Percentiles rank a stretch among this genome's conserved stretches.
These are phyloP conservation scores for Menidia beryllina DNA, from an alignment of 2,113 vertebrate genomes.

Conservation along the genomic window DNA sequence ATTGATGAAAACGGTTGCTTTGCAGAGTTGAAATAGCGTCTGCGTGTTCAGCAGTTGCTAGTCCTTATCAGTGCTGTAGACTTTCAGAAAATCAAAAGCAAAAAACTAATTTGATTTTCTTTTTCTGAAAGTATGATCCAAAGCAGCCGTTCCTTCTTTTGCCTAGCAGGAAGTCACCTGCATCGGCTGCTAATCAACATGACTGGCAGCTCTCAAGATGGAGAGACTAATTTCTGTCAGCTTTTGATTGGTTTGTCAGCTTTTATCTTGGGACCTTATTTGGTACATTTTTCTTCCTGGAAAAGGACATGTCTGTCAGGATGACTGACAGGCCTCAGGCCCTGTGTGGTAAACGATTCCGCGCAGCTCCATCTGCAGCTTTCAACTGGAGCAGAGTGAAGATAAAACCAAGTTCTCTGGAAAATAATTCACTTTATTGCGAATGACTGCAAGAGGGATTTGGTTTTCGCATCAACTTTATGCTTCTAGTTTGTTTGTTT, in stretches of 20 bases:
- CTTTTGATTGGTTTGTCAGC: slow-evolving; percentile 74
- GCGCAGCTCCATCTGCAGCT: slow-evolving; percentile 47
- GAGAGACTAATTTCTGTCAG: slow-evolving; percentile 71
- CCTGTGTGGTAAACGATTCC: slow-evolving; percentile 49
- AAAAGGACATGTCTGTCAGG: slow-evolving; percentile 77
- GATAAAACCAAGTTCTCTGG: slow-evolving; percentile 47
- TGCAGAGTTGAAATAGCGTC: background rate
- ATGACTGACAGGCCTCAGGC: slow-evolving; percentile 78
- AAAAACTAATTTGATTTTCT: slow-evolving; percentile 31
- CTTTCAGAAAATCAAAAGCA: slow-evolving; percentile 21
- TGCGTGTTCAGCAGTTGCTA: background rate
- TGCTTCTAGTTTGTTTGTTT: too few relatives aligned
- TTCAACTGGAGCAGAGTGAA: slow-evolving; percentile 40
- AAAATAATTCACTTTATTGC: slow-evolving; percentile 31
- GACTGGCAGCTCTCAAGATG: slow-evolving; percentile 75
- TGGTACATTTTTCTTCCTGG: slow-evolving; percentile 62
- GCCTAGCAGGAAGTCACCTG: slow-evolving; percentile 57
- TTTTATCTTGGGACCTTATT: slow-evolving; percentile 75
- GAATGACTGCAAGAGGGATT: too few relatives aligned
- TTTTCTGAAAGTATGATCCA: slow-evolving; percentile 30
- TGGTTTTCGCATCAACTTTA: too few relatives aligned
- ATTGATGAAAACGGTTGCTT: background rate
- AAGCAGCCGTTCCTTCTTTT: slow-evolving; percentile 40
- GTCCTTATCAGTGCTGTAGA: slow-evolving; percentile 2
- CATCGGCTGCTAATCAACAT: slow-evolving; percentile 65